Conservation (phyloP, 2,113 vertebrate genomes). For the Sceloporus undulatus region DNA sequence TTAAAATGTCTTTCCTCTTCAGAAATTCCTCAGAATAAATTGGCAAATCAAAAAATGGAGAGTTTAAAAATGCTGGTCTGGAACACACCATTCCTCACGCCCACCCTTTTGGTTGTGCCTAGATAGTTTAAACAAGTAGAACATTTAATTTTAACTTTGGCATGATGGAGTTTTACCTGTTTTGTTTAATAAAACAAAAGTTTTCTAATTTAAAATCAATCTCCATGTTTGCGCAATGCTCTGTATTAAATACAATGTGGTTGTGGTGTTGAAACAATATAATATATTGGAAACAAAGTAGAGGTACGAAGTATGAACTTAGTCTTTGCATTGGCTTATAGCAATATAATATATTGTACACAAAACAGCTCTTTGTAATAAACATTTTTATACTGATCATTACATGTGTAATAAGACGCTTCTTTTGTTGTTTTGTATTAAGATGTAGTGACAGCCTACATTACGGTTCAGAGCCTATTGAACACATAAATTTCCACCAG, state of each 20-base stretch:
- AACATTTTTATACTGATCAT: constrained; percentile 79
- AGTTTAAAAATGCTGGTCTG: constrained; percentile 16
- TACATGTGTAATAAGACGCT: constrained; percentile 80
- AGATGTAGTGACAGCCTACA: neutral
- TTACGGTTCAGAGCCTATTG: neutral
- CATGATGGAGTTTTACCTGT: constrained; percentile 33
- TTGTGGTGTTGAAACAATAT: constrained; percentile 71
- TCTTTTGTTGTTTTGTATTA: constrained; percentile 67
- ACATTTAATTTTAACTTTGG: constrained; percentile 51
- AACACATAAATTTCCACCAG: too few relatives aligned
- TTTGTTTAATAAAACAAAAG: constrained; percentile 40
- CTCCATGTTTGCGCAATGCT: constrained; percentile 60
- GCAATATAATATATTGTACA: constrained; percentile 85
- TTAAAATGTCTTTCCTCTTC: constrained; percentile 64
- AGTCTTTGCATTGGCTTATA: constrained; percentile 77
- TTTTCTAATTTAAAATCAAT: constrained; percentile 45
- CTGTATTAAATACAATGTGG: constrained; percentile 60
- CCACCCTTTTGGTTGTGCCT: neutral
- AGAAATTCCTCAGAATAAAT: constrained; percentile 61
- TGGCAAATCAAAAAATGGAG: constrained; percentile 58
- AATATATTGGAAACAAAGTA: constrained; percentile 80
- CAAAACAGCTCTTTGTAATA: constrained; percentile 78
- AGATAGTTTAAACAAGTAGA: constrained; percentile 39
- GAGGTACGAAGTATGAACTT: constrained; percentile 69
- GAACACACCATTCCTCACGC: neutral